These are phyloP conservation scores for Drosophila truncata DNA, from an alignment of 1,140 invertebrate species.

Conservation along the genomic window DNA sequence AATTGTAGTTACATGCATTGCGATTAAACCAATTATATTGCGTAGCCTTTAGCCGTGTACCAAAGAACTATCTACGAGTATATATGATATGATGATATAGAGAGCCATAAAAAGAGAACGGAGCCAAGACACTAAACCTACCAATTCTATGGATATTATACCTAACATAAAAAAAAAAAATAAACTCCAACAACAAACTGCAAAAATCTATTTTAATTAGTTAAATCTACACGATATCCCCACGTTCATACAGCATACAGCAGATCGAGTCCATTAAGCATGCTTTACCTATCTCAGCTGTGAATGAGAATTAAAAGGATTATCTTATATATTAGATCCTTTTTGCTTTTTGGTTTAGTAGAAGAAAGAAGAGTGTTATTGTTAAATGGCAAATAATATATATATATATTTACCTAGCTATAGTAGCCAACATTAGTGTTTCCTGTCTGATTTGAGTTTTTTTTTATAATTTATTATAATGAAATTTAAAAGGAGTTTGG, in stretches of 20 bases:
- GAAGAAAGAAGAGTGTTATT: slow-evolving; percentile 54
- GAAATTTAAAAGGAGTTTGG: neutral
- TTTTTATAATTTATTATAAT: slow-evolving; percentile 21
- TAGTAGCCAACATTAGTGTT: slow-evolving; percentile 28
- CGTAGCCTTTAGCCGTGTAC: slow-evolving; percentile 80
- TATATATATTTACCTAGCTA: slow-evolving; percentile 33
- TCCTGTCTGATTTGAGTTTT: slow-evolving; percentile 17
- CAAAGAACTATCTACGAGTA: slow-evolving; percentile 63
- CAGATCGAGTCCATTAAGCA: slow-evolving; percentile 41
- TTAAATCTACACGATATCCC: slow-evolving; percentile 68
- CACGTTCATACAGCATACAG: slow-evolving; percentile 15
- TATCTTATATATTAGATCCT: slow-evolving; percentile 23
- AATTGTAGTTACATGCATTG: slow-evolving; percentile 62
- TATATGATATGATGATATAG: no score
- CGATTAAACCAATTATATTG: slow-evolving; percentile 62
- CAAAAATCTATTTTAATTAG: slow-evolving; percentile 75
- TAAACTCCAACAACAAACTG: slow-evolving; percentile 48
- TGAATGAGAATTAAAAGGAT: slow-evolving; percentile 59
- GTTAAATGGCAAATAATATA: slow-evolving; percentile 58
- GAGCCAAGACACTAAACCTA: no score
- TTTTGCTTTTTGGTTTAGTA: slow-evolving; percentile 33
- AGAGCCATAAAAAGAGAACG: no score
- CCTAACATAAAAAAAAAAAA: slow-evolving; percentile 23
- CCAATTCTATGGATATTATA: slow-evolving; percentile 52
- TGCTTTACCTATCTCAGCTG: slow-evolving; percentile 69